Evolutionary conservation across 2,113 vertebrate species (phyloP), one percentile per base, ranked within the genome.

Genomic region (Nesogale talazaci): DNA sequence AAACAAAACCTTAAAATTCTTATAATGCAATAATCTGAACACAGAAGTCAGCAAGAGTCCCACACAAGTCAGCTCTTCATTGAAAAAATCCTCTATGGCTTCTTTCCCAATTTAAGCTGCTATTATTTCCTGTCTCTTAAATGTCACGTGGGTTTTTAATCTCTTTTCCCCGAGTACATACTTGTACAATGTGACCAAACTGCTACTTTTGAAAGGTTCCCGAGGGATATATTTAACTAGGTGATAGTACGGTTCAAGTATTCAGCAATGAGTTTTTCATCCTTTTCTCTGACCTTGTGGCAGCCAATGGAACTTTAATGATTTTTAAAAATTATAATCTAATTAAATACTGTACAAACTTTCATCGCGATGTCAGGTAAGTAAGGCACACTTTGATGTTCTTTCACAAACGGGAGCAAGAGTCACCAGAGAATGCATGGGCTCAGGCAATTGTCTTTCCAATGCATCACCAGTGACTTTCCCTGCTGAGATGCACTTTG

Each of bases 271-370:
- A 89, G 46, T 65, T 93, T 94, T 91, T 94, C 78, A 75, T 92
- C 52, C 31, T 87, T 91, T 87, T 93, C 67, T 94, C 67, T 92
- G 85, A 95, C 76, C 82, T 93, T 94, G 52, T 42, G 57, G 70
- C 79, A 92, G 74, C 85, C 85, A 93, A 61, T 90, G 63, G 40
- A 85, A 94, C 52, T 52, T 52, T 4, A 88, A 95, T 84, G 76
- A 94, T 86, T 95, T 83, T 70, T 69, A 70, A 90, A 89, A 69
- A 83, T 59, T 86, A 57, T 83, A 91, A 94, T 86, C 90, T 96
- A 95, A 94, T 93, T 92, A 96, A 94, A 79, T 91, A 72, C 34
- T 92, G 25, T 76, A 79, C 89, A 93, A 80, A 96, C 57, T 91
- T 87, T 92, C 89, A 89, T 96, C 93, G 87, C 70, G 89, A 59